Evolutionary conservation across 2,888 invertebrate genomes (phyloP).

Genomic region (Rotaria macrura): DNA sequence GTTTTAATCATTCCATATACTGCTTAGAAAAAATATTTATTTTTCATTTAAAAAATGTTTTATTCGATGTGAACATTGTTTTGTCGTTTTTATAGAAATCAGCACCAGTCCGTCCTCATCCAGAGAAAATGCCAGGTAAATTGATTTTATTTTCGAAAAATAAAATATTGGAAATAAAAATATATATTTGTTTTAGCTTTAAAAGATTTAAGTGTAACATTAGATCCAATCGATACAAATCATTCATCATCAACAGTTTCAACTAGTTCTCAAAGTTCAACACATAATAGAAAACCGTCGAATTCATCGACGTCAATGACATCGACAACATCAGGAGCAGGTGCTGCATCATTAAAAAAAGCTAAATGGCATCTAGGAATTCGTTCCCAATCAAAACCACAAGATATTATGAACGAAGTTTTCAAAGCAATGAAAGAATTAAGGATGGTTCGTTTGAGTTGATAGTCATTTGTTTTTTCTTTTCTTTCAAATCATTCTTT

Average conservation of each 20-base stretch:
- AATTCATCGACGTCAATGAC: neutral
- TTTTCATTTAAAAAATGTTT: neutral
- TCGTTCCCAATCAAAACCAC: slow-evolving; percentile 92
- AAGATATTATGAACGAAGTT: slow-evolving; percentile 99
- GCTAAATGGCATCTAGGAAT: slow-evolving; percentile 99
- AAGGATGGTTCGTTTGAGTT: slow-evolving; percentile 15
- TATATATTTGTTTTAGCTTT: neutral
- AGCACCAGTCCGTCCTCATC: slow-evolving; percentile 23
- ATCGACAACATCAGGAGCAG: neutral
- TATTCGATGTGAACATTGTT: neutral
- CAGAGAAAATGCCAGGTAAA: slow-evolving; percentile 31
- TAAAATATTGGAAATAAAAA: no score
- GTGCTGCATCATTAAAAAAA: slow-evolving; percentile 24
- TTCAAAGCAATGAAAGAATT: slow-evolving; percentile 78
- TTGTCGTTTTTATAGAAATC: neutral
- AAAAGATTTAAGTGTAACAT: slow-evolving; percentile 26
- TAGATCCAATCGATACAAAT: slow-evolving; percentile 18
- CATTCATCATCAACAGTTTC: neutral
- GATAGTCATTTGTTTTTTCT: no score
- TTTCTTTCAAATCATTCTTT: neutral
- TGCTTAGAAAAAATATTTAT: neutral
- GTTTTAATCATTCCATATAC: neutral
- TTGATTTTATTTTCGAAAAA: no score
- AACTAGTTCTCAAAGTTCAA: neutral
- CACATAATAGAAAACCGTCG: neutral